Evolutionary conservation across 2,797 vertebrate species (phyloP).

Genomic region (Cercopithecus mitis): DNA sequence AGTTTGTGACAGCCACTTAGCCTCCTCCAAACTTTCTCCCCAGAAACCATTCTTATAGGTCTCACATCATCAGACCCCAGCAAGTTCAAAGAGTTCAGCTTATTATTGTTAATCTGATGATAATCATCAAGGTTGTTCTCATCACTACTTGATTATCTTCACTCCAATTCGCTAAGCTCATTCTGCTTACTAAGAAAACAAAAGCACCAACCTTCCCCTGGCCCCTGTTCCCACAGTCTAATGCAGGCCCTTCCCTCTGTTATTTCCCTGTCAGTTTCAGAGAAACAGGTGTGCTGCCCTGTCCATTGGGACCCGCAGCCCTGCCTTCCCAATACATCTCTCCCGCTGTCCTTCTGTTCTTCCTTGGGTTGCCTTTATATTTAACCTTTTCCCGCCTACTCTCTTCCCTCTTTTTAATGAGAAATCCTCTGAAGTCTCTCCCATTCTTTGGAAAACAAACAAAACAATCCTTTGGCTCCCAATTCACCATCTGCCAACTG

Average conservation of each 20-base stretch:
- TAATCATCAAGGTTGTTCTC: not conserved
- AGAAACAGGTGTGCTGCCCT: fast-evolving
- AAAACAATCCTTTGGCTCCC: not conserved
- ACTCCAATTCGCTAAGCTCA: not conserved
- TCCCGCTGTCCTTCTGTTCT: not conserved
- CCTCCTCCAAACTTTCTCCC: not conserved
- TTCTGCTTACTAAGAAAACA: not conserved
- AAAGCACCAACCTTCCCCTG: fast-evolving
- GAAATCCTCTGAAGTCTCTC: not conserved
- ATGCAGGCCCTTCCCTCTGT: not conserved
- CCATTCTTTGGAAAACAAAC: not conserved
- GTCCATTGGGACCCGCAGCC: not conserved
- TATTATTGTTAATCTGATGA: not conserved
- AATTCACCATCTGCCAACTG: too few relatives aligned
- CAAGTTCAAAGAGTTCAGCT: not conserved
- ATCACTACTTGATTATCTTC: not conserved
- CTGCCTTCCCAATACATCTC: not conserved
- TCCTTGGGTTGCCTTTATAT: not conserved
- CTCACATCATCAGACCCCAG: not conserved
- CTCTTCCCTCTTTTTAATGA: not conserved
- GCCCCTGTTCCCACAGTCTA: not conserved
- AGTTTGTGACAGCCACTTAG: not conserved
- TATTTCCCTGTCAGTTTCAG: too few relatives aligned
- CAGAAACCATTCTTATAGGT: too few relatives aligned
- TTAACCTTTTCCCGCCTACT: not conserved